Conservation (phyloP, 2,113 vertebrate species). For the Suricata suricatta region DNA sequence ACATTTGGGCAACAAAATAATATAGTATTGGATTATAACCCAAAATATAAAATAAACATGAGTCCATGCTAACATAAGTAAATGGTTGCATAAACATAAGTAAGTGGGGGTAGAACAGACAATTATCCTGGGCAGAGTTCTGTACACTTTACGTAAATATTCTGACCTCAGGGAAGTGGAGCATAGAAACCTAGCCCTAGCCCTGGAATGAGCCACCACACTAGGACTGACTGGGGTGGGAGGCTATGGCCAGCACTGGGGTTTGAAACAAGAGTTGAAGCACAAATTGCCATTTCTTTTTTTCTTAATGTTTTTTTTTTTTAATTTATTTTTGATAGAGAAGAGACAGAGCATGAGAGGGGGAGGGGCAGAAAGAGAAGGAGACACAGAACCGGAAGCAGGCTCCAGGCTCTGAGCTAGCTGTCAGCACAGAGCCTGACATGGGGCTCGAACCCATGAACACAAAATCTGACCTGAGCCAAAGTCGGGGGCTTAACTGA, state of each 20-base stretch:
- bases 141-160: neutral
- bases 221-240: neutral
- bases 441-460: no score
- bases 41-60: neutral
- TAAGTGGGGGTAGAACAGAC: neutral
- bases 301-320: no score
- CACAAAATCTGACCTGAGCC: no score
- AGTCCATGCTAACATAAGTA: neutral
- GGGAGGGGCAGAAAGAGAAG: no score
- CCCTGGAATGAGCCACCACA: fast-evolving
- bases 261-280: neutral
- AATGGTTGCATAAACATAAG: neutral
- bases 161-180: neutral
- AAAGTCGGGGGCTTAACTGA: no score
- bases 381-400: no score
- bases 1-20: neutral
- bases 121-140: neutral
- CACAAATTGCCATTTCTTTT: neutral
- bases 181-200: neutral
- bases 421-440: no score
- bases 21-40: neutral
- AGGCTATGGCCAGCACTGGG: neutral
- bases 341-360: no score
- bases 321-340: no score
- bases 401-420: no score